Conservation (phyloP, 2,888 invertebrate species). For the Dromius quadrimaculatus region DNA sequence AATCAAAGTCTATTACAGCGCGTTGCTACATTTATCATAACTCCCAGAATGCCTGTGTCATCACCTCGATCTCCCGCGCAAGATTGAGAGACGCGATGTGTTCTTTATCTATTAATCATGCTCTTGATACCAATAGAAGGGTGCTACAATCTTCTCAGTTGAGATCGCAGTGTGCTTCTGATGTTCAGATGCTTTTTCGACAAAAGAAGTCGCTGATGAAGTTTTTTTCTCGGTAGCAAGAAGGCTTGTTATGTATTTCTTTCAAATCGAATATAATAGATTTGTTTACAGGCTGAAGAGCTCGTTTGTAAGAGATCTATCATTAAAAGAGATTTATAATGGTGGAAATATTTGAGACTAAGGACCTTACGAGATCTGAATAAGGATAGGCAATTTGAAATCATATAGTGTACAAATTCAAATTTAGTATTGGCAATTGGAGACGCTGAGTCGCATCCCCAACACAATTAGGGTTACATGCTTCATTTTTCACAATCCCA, state of each 20-base stretch:
- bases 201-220: conserved; percentile 37
- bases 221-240: conserved; percentile 19
- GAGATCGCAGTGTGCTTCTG: conserved; percentile 16
- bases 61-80: conserved; percentile 37
- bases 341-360: not conserved
- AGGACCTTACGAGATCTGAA: not conserved
- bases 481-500: conserved; percentile 53
- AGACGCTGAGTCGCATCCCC: conserved; percentile 22
- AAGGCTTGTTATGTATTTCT: conserved; percentile 30
- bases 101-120: conserved; percentile 50
- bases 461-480: conserved; percentile 52
- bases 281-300: conserved; percentile 26
- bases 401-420: conserved; percentile 16
- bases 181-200: conserved; percentile 28
- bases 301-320: not conserved
- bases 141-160: conserved; percentile 13
- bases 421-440: conserved; percentile 38
- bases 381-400: conserved; percentile 1
- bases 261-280: conserved; percentile 33
- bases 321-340: not conserved
- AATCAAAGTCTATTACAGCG: conserved; percentile 64
- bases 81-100: conserved; percentile 25
- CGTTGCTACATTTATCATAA: conserved; percentile 64
- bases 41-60: conserved; percentile 50
- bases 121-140: conserved; percentile 28